Evolutionary conservation across 2,888 invertebrate genomes (phyloP).

Genomic region (Himalopsyche japonica): DNA sequence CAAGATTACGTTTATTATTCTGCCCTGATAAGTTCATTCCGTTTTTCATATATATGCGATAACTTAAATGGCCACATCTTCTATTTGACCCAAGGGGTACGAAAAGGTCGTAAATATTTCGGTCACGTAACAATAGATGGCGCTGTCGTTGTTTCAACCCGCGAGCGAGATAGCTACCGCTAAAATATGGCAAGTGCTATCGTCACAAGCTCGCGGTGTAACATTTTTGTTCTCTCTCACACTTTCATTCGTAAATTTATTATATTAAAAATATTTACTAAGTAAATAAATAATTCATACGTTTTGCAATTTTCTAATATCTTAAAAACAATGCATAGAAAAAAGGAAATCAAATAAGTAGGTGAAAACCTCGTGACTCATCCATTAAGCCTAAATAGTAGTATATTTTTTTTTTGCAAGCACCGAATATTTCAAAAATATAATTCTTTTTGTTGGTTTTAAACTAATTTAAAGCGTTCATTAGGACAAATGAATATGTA

Average conservation of each 20-base stretch:
- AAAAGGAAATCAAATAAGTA: no score
- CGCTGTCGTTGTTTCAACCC: constrained; percentile 21
- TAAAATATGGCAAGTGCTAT: constrained; percentile 7
- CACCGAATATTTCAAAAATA: no score
- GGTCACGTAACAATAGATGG: constrained; percentile 36
- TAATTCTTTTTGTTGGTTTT: no score
- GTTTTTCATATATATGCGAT: background rate
- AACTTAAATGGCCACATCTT: background rate
- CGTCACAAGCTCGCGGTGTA: background rate
- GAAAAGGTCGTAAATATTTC: constrained; percentile 21
- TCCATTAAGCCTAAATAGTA: no score
- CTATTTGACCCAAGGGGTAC: constrained; percentile 17
- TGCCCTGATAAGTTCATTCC: background rate
- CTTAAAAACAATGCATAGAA: no score
- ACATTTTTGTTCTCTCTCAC: background rate
- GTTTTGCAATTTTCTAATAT: no score
- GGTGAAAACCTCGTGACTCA: no score
- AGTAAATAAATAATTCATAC: no score
- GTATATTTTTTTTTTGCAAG: no score
- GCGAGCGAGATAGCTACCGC: constrained; percentile 5
- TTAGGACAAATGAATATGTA: no score
- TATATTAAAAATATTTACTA: background rate
- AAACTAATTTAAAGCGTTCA: no score
- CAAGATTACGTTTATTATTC: background rate
- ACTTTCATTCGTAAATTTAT: background rate